phyloP scores from a whole-genome alignment of 2,888 invertebrate genomes.

The Melinaea menophilus region DNA sequence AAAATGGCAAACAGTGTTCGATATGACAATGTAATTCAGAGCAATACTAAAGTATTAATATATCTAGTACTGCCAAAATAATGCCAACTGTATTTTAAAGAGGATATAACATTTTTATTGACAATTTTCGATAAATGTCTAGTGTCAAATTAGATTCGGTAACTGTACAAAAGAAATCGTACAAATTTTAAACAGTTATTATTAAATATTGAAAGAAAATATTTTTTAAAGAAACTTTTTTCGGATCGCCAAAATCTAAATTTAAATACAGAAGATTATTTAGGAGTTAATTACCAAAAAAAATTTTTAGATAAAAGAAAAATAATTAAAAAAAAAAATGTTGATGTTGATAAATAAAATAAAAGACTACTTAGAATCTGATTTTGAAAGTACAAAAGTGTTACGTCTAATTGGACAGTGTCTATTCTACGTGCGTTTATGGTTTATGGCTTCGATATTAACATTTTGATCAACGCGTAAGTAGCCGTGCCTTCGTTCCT shows the following conservation, averaged over 20 bases:
- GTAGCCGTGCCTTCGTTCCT: constrained; percentile 77
- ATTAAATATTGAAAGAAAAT: constrained; percentile 67
- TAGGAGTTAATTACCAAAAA: constrained; percentile 63
- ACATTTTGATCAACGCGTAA: constrained; percentile 60
- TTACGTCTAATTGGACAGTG: constrained; percentile 68
- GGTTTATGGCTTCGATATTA: constrained; percentile 60
- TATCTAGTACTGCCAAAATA: constrained; percentile 77
- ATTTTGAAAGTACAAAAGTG: constrained; percentile 75
- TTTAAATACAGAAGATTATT: constrained; percentile 75
- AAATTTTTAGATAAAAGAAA: constrained; percentile 44
- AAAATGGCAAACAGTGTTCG: constrained; percentile 68
- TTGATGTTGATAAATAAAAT: constrained; percentile 72
- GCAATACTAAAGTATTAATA: constrained; percentile 78
- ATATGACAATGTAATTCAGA: constrained; percentile 76
- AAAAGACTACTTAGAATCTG: constrained; percentile 77
- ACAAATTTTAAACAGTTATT: constrained; percentile 77
- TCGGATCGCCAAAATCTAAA: constrained; percentile 76
- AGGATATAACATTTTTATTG: constrained; percentile 59
- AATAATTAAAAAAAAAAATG: constrained; percentile 54
- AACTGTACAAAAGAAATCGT: constrained; percentile 76
- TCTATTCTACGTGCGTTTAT: constrained; percentile 69
- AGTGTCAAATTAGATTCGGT: constrained; percentile 78
- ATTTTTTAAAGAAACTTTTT: constrained; percentile 77
- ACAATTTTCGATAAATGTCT: constrained; percentile 72
- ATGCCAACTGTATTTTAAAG: constrained; percentile 76